A percentile compares a stretch with the other conserved stretches of the same genome.
Evolutionary conservation across 2,113 vertebrate genomes (phyloP).

Genomic region (Saccopteryx bilineata): DNA sequence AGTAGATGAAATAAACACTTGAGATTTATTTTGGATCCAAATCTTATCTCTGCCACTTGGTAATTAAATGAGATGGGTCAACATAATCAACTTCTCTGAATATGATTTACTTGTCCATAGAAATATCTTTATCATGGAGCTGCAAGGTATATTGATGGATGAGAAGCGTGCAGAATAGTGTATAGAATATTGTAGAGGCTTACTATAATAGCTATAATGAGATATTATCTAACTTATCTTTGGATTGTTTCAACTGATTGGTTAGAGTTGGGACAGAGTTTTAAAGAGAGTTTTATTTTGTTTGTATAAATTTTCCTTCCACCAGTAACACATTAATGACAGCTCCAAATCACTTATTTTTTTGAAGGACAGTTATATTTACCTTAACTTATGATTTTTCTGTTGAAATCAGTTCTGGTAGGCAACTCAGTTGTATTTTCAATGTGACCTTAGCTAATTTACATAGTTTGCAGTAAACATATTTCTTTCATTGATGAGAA

Average conservation of each 20-base stretch:
- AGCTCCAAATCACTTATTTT: constrained; percentile 17
- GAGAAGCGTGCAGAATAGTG: neutral
- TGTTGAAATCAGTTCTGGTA: neutral
- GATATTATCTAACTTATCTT: neutral
- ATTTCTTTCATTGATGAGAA: constrained; percentile 6
- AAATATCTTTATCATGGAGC: neutral
- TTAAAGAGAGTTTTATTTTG: constrained; percentile 21
- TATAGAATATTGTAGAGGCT: neutral
- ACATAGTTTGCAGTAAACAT: neutral
- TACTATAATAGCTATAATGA: neutral
- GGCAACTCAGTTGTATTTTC: constrained; percentile 1
- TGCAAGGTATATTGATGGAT: neutral
- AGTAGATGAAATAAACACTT: neutral
- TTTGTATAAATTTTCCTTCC: neutral
- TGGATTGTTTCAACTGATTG: constrained; percentile 11
- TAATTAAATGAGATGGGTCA: neutral
- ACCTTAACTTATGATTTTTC: neutral
- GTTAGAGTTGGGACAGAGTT: neutral
- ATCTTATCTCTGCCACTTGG: neutral
- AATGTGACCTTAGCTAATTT: constrained; percentile 28
- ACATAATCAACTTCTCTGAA: neutral
- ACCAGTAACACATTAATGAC: neutral
- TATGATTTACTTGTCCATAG: neutral
- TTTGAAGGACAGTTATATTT: constrained; percentile 52
- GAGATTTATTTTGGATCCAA: neutral